phyloP scores from a whole-genome alignment of 2,797 vertebrate genomes.

The Buceros bicornis region DNA sequence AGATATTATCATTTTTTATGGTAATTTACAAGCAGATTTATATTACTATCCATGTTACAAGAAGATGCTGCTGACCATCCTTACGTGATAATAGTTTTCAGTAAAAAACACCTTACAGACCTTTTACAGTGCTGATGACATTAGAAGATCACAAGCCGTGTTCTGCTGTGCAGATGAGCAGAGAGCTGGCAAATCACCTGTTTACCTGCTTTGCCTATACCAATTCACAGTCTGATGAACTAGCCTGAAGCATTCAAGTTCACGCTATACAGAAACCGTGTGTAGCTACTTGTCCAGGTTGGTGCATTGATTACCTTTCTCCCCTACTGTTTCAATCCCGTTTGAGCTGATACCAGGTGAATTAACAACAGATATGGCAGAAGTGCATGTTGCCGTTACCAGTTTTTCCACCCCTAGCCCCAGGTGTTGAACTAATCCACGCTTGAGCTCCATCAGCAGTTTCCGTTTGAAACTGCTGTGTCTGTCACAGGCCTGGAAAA shows the following conservation, averaged over 20 bases:
- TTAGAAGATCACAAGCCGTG: background rate
- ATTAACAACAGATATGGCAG: background rate
- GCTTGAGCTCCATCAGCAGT: background rate
- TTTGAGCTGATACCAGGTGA: background rate
- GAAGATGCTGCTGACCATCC: background rate
- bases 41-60: background rate
- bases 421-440: background rate
- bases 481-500: background rate
- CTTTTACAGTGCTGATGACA: background rate
- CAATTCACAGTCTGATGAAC: background rate
- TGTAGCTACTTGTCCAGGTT: background rate
- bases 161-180: background rate
- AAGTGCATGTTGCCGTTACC: background rate
- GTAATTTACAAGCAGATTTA: background rate
- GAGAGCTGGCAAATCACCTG: background rate
- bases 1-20: background rate
- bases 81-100: background rate
- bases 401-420: background rate
- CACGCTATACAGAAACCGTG: background rate
- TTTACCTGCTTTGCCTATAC: background rate
- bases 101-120: background rate
- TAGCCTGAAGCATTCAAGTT: conserved; percentile 6
- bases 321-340: background rate
- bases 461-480: background rate
- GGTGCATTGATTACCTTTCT: background rate